These are phyloP conservation scores for Cinclus cinclus DNA, from an alignment of 2,113 vertebrate genomes.

Conservation along the genomic window DNA sequence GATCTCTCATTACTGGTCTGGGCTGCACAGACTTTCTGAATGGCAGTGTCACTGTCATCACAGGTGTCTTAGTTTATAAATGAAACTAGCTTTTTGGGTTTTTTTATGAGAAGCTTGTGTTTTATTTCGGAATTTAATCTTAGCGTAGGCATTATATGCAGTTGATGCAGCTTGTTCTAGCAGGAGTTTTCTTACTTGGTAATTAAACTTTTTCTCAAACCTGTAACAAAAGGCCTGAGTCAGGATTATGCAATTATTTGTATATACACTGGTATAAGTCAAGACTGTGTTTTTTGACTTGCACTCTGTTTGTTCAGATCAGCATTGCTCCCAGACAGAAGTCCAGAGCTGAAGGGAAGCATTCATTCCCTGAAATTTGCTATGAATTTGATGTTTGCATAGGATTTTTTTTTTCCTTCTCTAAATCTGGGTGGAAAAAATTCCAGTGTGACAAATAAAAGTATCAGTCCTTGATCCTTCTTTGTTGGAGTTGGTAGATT, in stretches of 20 bases:
- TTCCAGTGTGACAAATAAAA: not conserved
- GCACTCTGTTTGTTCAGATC: not conserved
- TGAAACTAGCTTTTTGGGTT: not conserved
- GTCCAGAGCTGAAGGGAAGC: not conserved
- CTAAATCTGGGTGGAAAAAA: not conserved
- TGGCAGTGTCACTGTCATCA: not conserved
- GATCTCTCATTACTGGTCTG: not conserved
- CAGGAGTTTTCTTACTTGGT: not conserved
- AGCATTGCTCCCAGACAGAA: not conserved
- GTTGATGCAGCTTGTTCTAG: not conserved
- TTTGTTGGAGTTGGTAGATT: not conserved
- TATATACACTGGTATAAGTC: not conserved
- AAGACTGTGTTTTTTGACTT: not conserved
- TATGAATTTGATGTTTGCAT: not conserved
- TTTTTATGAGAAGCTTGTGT: not conserved
- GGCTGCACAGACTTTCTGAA: not conserved
- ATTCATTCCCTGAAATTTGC: not conserved
- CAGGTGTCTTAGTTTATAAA: not conserved
- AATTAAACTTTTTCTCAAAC: not conserved
- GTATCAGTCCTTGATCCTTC: not conserved
- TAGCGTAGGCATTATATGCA: not conserved
- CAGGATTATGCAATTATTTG: not conserved
- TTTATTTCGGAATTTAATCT: not conserved
- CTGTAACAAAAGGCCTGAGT: not conserved
- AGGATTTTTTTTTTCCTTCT: not conserved